Percentiles rank a stretch among this genome's conserved stretches.
These are phyloP conservation scores for Mesopsocus fuscifrons DNA, from an alignment of 2,888 invertebrate species.

Conservation along the genomic window DNA sequence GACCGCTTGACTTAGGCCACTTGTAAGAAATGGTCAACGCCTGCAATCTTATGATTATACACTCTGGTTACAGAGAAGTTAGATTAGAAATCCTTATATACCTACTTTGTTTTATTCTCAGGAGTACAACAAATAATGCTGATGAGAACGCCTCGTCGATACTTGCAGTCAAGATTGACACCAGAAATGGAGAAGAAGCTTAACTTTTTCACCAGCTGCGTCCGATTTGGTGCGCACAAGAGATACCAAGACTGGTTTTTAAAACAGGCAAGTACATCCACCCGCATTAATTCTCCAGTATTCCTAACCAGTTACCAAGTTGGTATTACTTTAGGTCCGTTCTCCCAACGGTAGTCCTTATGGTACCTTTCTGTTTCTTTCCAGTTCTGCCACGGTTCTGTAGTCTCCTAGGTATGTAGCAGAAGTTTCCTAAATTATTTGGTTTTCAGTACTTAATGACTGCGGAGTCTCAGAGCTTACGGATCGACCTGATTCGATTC, in stretches of 20 bases:
- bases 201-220: slow-evolving; percentile 66
- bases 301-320: no score
- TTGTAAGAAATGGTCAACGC: no score
- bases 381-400: neutral
- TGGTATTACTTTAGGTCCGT: no score
- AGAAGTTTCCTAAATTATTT: no score
- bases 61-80: no score
- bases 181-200: slow-evolving; percentile 88
- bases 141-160: slow-evolving; percentile 69
- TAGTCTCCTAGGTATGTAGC: neutral
- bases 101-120: slow-evolving; percentile 19
- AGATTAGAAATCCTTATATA: no score
- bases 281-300: no score
- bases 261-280: slow-evolving; percentile 31
- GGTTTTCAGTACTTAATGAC: slow-evolving; percentile 64
- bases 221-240: slow-evolving; percentile 78
- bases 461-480: slow-evolving; percentile 73
- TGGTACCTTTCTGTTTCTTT: neutral
- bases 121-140: slow-evolving; percentile 57
- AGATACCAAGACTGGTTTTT: slow-evolving; percentile 92
- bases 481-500: slow-evolving; percentile 85
- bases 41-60: no score
- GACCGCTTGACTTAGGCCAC: no score
- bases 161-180: slow-evolving; percentile 65
- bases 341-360: no score